Percentiles rank a stretch among this genome's conserved stretches.
phyloP scores from a whole-genome alignment of 2,888 invertebrate genomes.

The Phasia obesa region DNA sequence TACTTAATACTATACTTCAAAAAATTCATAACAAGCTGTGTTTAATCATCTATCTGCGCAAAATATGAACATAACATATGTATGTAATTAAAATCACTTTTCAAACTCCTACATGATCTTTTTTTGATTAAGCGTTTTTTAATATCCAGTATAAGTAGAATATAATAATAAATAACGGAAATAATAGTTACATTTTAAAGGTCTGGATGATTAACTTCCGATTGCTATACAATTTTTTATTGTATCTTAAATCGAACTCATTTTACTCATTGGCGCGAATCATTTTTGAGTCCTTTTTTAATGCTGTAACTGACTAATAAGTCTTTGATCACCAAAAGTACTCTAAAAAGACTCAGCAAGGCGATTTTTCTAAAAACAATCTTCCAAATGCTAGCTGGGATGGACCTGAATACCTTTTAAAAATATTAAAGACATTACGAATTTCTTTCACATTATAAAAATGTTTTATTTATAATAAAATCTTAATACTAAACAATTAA shows the following conservation, averaged over 20 bases:
- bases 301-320: slow-evolving; percentile 3
- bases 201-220: slow-evolving; percentile 6
- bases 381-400: slow-evolving; percentile 10
- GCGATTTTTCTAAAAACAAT: slow-evolving; percentile 1
- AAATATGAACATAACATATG: background rate
- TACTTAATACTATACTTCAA: background rate
- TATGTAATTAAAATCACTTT: background rate
- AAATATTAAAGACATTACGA: no score
- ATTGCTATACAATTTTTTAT: slow-evolving; percentile 9
- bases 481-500: no score
- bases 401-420: no score
- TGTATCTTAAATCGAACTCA: background rate
- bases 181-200: slow-evolving; percentile 19
- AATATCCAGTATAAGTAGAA: background rate
- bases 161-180: slow-evolving; percentile 25
- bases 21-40: background rate
- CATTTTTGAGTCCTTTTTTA: background rate
- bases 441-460: no score
- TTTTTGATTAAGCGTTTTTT: slow-evolving; percentile 5
- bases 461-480: no score
- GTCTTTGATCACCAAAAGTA: slow-evolving; percentile 1
- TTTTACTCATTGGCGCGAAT: slow-evolving; percentile 3
- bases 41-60: slow-evolving; percentile 11
- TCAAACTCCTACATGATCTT: background rate
- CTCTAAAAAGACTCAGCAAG: slow-evolving; percentile 1